Evolutionary conservation across 1,140 invertebrate genomes (phyloP).

Genomic region (Anadara kagoshimensis): DNA sequence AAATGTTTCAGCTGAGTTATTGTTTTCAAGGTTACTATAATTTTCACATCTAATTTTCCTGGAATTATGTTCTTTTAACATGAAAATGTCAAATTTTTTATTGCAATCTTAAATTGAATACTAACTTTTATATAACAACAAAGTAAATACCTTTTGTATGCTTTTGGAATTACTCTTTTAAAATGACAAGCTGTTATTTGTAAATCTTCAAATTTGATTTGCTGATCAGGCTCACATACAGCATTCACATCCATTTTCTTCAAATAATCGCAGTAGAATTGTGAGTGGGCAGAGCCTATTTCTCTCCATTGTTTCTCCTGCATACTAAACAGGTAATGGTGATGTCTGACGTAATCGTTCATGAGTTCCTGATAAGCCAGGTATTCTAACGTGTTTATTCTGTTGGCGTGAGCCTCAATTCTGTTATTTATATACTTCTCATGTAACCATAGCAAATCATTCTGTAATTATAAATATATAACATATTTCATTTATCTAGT

Average conservation of each 20-base stretch:
- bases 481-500: no score
- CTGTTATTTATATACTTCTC: constrained; percentile 54
- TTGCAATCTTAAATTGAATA: no score
- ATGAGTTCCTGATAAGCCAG: constrained; percentile 56
- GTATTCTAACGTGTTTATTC: constrained; percentile 60
- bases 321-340: constrained; percentile 38
- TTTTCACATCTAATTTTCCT: no score
- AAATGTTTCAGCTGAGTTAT: no score
- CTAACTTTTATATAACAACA: constrained; percentile 7
- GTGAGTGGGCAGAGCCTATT: constrained; percentile 27
- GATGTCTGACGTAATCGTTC: constrained; percentile 50
- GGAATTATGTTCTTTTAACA: no score
- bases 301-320: constrained; percentile 24
- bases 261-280: constrained; percentile 52
- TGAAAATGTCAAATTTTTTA: no score
- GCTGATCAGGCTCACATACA: constrained; percentile 10
- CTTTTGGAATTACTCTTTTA: constrained; percentile 29
- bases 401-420: constrained; percentile 48
- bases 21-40: no score
- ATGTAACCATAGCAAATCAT: constrained; percentile 52
- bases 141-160: constrained; percentile 21
- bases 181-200: constrained; percentile 33
- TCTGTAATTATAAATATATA: constrained; percentile 30
- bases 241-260: constrained; percentile 34
- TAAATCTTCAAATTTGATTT: constrained; percentile 26